Conservation (phyloP, 2,888 invertebrate genomes). For the Spilosoma lubricipeda region DNA sequence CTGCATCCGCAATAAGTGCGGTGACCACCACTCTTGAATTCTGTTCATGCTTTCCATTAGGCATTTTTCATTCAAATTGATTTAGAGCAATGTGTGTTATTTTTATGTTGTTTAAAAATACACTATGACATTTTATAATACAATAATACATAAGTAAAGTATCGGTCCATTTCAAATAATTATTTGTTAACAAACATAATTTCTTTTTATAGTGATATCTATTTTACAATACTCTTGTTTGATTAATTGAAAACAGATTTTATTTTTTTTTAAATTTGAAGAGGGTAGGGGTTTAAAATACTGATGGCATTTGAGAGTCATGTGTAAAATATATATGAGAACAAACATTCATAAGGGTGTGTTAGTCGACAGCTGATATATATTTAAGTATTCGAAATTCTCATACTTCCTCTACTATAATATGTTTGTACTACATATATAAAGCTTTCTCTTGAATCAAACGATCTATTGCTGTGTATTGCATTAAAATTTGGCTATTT, state of each 20-base stretch:
- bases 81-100: background rate
- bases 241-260: background rate
- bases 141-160: conserved; percentile 18
- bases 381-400: no score
- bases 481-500: no score
- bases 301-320: background rate
- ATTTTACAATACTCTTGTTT: conserved; percentile 25
- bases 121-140: conserved; percentile 18
- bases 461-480: no score
- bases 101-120: conserved; percentile 17
- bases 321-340: background rate
- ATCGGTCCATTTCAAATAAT: conserved; percentile 27
- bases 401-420: no score
- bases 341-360: background rate
- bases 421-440: no score
- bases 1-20: no score
- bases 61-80: background rate
- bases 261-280: background rate
- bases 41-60: no score
- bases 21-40: no score
- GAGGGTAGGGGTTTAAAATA: background rate
- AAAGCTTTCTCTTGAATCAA: no score
- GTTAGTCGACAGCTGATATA: background rate
- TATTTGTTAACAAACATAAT: conserved; percentile 10
- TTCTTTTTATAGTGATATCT: background rate